A percentile compares a stretch with the other conserved stretches of the same genome.
phyloP scores from a whole-genome alignment of 2,888 invertebrate genomes.

The Habroteleia sp. region DNA sequence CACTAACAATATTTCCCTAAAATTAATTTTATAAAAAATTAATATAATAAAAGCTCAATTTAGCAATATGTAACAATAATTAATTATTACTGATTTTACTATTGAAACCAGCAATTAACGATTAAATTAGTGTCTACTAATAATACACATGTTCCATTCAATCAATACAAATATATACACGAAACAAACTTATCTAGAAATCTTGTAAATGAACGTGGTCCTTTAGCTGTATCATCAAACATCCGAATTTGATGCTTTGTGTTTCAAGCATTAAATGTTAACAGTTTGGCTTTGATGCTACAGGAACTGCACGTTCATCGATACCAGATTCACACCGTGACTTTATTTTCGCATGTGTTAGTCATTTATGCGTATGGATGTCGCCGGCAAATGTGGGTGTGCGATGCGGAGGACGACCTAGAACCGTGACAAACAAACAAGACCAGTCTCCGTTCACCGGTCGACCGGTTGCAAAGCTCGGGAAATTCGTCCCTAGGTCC shows the following conservation, averaged over 20 bases:
- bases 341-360: slow-evolving; percentile 35
- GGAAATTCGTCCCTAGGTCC: slow-evolving; percentile 44
- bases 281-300: slow-evolving; percentile 23
- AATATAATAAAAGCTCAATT: too few species aligned
- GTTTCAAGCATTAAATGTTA: slow-evolving; percentile 10
- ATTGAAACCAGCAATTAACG: too few species aligned
- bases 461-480: slow-evolving; percentile 68
- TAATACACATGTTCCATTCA: too few species aligned
- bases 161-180: too few species aligned
- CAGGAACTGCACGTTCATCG: slow-evolving; percentile 20
- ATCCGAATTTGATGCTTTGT: slow-evolving; percentile 28
- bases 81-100: too few species aligned
- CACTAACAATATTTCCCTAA: too few species aligned
- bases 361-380: slow-evolving; percentile 46
- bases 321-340: slow-evolving; percentile 26
- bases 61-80: too few species aligned
- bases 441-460: slow-evolving; percentile 75
- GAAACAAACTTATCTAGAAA: too few species aligned
- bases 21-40: too few species aligned
- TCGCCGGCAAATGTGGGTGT: slow-evolving; percentile 60
- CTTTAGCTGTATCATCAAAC: neutral
- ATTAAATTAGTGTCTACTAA: too few species aligned
- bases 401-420: slow-evolving; percentile 72
- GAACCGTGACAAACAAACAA: slow-evolving; percentile 76
- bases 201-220: neutral